Evolutionary conservation across 1,140 invertebrate species (phyloP), one percentile per base, ranked within the genome.

Genomic region (Epicauta chinensis): DNA sequence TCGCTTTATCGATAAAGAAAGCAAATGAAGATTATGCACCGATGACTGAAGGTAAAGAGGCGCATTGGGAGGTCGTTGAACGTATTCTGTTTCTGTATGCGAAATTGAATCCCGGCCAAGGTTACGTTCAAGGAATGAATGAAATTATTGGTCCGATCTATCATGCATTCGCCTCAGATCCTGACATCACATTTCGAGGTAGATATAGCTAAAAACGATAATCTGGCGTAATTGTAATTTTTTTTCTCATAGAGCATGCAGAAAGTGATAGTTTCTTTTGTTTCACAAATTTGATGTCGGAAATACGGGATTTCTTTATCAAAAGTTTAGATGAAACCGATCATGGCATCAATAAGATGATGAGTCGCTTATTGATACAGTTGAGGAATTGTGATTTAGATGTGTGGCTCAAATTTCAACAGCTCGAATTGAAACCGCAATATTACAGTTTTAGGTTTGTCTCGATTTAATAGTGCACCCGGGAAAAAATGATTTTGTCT

Each of bases 71-170:
- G 75, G 93, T 99, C 6, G 88, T 98, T 0, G 93, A 98, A 70
- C 76, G 97, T 59, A 93, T 99, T 67, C 74, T 99, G 16, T 99
- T 98, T 70, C 77, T 99, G 3, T 99, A 98, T 72, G 93, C 94
- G 0, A 98, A 98, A 74, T 78, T 98, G 2, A 98, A 99, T 79
- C 93, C 95, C 3, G 96, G 96, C 1, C 92, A 97, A 70, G 86
- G 92, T 2, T 99, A 98, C 73, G 93, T 98, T 0, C 94, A 98
- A 74, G 96, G 97, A 52, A 98, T 99, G 96, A 98, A 99, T 77
- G 97, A 99, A 75, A 97, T 99, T 58, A 86, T 99, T 51, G 97
- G 95, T 0, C 96, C 96, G 13, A 95, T 99, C 62, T 99, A 99
- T 75, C 95, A 97, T 71, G 87, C 91, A 5, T 95, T 99, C 75